A percentile compares a stretch with the other conserved stretches of the same genome.
These are phyloP conservation scores for Malacosoma neustria DNA, from an alignment of 2,888 invertebrate species.

Conservation along the genomic window DNA sequence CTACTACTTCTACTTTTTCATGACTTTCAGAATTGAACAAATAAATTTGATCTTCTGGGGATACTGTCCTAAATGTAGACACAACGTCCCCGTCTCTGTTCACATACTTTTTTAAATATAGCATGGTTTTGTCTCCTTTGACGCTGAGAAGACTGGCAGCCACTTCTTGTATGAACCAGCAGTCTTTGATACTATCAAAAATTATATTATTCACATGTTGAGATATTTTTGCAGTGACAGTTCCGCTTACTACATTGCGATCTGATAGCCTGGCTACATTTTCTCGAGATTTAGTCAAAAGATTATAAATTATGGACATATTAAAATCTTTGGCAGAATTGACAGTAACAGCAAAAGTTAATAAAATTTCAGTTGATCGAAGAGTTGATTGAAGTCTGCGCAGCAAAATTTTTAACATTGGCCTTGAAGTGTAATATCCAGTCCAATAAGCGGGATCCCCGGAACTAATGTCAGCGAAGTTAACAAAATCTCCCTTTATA, in stretches of 20 bases:
- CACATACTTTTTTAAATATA: constrained; percentile 59
- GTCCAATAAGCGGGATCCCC: constrained; percentile 96
- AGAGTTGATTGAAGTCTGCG: constrained; percentile 87
- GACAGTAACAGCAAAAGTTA: constrained; percentile 84
- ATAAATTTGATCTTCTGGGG: constrained; percentile 77
- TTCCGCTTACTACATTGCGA: constrained; percentile 97
- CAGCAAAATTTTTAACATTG: constrained; percentile 87
- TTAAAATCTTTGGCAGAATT: constrained; percentile 71
- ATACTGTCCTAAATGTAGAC: constrained; percentile 58
- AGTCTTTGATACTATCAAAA: constrained; percentile 39
- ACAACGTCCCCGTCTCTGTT: constrained; percentile 55
- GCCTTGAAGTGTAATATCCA: constrained; percentile 93
- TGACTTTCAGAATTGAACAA: constrained; percentile 91
- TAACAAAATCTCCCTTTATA: constrained; percentile 94
- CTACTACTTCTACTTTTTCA: constrained; percentile 84
- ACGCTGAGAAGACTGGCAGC: constrained; percentile 75
- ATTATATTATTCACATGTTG: constrained; percentile 86
- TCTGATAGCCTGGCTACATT: constrained; percentile 92
- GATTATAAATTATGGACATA: constrained; percentile 63
- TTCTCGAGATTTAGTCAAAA: constrained; percentile 78
- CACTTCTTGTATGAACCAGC: constrained; percentile 57
- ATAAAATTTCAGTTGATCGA: constrained; percentile 87
- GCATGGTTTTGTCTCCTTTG: constrained; percentile 82
- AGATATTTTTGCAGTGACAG: constrained; percentile 89
- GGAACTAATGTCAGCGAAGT: constrained; percentile 92